Conservation (phyloP, 2,888 invertebrate genomes). For the Microctonus aethiopoides region DNA sequence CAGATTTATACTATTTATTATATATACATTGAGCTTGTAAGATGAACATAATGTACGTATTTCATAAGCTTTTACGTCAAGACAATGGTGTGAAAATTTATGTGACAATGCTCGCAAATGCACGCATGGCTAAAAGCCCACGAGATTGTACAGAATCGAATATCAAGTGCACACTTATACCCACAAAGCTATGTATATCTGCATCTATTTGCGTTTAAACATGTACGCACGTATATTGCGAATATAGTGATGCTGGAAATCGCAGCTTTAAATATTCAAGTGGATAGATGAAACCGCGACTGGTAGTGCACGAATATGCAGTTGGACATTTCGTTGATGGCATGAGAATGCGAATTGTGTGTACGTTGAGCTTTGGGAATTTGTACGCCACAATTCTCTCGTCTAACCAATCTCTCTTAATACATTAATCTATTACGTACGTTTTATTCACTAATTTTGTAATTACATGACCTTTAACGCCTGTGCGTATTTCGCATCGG, state of each 20-base stretch:
- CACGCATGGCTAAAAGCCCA: background rate
- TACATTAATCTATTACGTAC: background rate
- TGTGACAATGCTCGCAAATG: background rate
- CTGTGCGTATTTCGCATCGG: background rate
- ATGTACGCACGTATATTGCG: background rate
- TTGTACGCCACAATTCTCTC: slow-evolving; percentile 2
- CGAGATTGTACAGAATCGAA: slow-evolving; percentile 16
- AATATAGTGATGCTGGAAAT: background rate
- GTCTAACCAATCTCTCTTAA: slow-evolving; percentile 3
- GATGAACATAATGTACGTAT: background rate
- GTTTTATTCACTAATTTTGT: background rate
- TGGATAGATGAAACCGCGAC: slow-evolving; percentile 20
- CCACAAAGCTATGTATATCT: background rate
- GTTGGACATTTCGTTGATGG: slow-evolving; percentile 15
- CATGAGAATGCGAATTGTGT: background rate
- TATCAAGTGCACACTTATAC: background rate
- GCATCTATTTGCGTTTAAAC: background rate
- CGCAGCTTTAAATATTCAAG: slow-evolving; percentile 26
- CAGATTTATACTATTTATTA: background rate
- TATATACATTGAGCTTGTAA: background rate
- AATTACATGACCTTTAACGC: background rate
- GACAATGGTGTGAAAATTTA: background rate
- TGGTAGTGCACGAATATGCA: background rate
- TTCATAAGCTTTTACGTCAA: background rate
- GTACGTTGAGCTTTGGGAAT: slow-evolving; percentile 8